These are phyloP conservation scores for Trissolcus basalis DNA, from an alignment of 1,140 invertebrate species.

Conservation along the genomic window DNA sequence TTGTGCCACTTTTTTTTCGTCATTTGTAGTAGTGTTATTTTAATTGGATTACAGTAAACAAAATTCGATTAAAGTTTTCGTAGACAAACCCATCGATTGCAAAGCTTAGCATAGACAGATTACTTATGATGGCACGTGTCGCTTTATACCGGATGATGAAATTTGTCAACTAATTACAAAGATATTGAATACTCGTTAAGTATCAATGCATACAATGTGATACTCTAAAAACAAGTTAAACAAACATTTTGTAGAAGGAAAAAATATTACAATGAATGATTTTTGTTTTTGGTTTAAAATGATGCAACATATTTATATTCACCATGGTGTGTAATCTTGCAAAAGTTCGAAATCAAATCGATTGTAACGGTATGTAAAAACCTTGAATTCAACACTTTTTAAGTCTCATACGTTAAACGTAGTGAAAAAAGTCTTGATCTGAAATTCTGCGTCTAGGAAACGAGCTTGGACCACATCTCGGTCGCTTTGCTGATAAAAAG, in stretches of 20 bases:
- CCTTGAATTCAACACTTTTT: conserved; percentile 54
- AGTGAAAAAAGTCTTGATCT: conserved; percentile 47
- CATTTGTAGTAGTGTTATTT: too few species aligned
- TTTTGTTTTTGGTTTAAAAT: conserved; percentile 27
- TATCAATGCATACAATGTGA: too few species aligned
- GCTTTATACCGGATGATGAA: conserved; percentile 27
- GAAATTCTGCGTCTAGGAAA: conserved; percentile 42
- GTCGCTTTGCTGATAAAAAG: conserved; percentile 39
- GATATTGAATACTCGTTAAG: conserved; percentile 66
- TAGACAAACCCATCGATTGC: conserved; percentile 17
- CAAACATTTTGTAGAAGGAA: too few species aligned
- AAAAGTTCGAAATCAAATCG: conserved; percentile 55
- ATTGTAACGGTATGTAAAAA: too few species aligned
- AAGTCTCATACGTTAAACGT: conserved; percentile 22
- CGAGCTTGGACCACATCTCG: conserved; percentile 31
- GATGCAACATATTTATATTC: conserved; percentile 19
- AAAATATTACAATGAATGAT: too few species aligned
- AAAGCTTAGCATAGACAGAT: conserved; percentile 51
- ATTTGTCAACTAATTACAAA: conserved; percentile 56
- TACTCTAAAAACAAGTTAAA: too few species aligned
- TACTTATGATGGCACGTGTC: conserved; percentile 1
- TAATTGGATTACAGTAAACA: not conserved
- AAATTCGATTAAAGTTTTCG: not conserved
- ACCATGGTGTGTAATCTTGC: conserved; percentile 39
- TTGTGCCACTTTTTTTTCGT: too few species aligned